Base-by-base conservation (phyloP, 35 echinoderm and acorn worm genomes). In the Anneissia japonica region DNA sequence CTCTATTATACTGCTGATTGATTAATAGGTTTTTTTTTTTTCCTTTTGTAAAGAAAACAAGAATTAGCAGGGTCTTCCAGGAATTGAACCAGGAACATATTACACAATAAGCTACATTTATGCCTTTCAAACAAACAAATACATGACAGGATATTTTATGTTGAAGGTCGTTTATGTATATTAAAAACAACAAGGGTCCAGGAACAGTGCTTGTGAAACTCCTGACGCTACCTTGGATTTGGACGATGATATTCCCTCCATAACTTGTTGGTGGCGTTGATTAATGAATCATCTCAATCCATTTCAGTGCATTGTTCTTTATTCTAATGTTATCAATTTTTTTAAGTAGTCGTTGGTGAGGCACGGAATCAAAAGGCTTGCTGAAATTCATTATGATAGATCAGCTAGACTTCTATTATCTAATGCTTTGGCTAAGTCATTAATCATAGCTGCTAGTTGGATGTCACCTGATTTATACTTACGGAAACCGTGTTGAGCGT, bases 361-460 rank as follows among this genome's bases (percentile, higher is more conserved):
- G 92, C 0, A 90, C 92, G 0, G 33, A 38, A 73, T 90, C 79
- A 36, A 90, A 95, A 38, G 94, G 86, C 36, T 92, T 96, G 73
- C 38, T 83, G 35, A 92, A 92, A 72, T 92, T 90, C 28, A 91
- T 38, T 6, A 91, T 84, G 0, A 87, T 81, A 85, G 7, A 38
- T 89, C 90, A 37, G 51, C 85, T 73, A 84, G 80, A 32, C 45
- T 40, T 43, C 73, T 83, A 40, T 64, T 79, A 72, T 96, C 75
- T 14, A 92, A 73, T 30, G 39, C 31, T 82, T 87, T 72, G 19
- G 86, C 73, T 11, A 96, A 74, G 34, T 96, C 90, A 82, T 96
- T 39, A 72, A 87, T 83, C 29, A 46, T 45, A 10, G 34, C 26
- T 17, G 80, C 37, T 31, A 96, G 79, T 34, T 96, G 86, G 38